A percentile compares a stretch with the other conserved stretches of the same genome.
phyloP scores from a whole-genome alignment of 2,888 invertebrate genomes.

The Thereva nobilitata region DNA sequence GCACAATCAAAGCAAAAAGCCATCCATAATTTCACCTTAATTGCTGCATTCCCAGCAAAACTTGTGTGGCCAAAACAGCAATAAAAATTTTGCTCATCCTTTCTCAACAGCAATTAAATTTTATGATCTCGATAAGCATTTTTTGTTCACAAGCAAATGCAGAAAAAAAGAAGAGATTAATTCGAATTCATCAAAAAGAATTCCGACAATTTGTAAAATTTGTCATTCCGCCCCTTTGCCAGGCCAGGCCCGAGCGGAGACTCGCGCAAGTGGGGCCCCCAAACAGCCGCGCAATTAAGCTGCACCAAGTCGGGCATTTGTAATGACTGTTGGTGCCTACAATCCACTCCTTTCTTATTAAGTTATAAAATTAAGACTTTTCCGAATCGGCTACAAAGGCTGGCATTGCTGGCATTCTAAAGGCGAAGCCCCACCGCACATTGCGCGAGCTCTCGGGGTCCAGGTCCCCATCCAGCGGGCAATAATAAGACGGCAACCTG shows the following conservation, averaged over 20 bases:
- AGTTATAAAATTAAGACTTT: conserved; percentile 27
- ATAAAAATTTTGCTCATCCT: too few relatives aligned
- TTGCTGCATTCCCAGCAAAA: too few relatives aligned
- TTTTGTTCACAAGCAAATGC: too few relatives aligned
- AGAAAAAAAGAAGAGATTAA: too few relatives aligned
- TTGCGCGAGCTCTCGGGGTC: not conserved
- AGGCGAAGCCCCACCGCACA: not conserved
- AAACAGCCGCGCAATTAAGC: not conserved
- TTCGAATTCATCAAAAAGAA: conserved; percentile 16
- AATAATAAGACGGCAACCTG: conserved; percentile 5
- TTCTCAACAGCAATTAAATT: too few relatives aligned
- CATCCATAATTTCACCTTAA: too few relatives aligned
- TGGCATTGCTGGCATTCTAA: conserved; percentile 8
- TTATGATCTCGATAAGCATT: too few relatives aligned
- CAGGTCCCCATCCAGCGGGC: not conserved
- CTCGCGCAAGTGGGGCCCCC: too few relatives aligned
- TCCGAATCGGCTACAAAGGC: conserved; percentile 1
- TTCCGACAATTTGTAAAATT: conserved; percentile 28
- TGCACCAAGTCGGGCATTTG: conserved; percentile 1
- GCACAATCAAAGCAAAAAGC: too few relatives aligned
- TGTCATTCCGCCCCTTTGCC: conserved; percentile 21
- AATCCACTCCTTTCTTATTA: conserved; percentile 2
- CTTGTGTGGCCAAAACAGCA: too few relatives aligned
- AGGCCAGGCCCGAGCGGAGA: too few relatives aligned
- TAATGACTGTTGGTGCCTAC: not conserved